Percentiles rank a stretch among this genome's conserved stretches.
phyloP scores from a whole-genome alignment of 2,113 vertebrate species.

The Parus major region DNA sequence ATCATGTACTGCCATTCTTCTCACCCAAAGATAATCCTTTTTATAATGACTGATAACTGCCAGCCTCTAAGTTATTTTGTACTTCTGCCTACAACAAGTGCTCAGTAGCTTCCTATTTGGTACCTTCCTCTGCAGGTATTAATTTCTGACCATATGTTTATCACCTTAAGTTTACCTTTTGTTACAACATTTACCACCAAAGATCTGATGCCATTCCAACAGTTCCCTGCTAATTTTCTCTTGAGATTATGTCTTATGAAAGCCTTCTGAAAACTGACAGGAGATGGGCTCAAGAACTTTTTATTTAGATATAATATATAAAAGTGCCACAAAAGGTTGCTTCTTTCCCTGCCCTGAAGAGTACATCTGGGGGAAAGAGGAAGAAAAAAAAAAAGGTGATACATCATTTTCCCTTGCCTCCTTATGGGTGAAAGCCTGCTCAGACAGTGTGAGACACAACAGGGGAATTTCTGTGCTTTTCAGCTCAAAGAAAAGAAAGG shows the following conservation, averaged over 20 bases:
- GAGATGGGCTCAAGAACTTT: background rate
- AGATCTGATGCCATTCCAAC: background rate
- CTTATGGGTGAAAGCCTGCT: background rate
- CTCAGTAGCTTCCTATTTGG: background rate
- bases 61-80: conserved; percentile 26
- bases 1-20: conserved; percentile 2
- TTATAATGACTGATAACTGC: background rate
- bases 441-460: background rate
- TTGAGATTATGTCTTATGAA: background rate
- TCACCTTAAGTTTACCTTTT: background rate
- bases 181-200: background rate
- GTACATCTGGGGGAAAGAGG: background rate
- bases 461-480: background rate
- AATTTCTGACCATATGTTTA: background rate
- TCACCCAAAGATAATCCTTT: background rate
- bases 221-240: background rate
- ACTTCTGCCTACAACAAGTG: background rate
- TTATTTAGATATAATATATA: background rate
- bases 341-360: background rate
- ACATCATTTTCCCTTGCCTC: background rate
- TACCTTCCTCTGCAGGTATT: background rate
- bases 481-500: background rate
- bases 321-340: background rate
- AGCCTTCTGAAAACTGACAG: background rate
- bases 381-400: background rate